Percentiles rank a stretch among this genome's conserved stretches.
Conservation (phyloP, 2,113 vertebrate genomes). For the Strix aluco region DNA sequence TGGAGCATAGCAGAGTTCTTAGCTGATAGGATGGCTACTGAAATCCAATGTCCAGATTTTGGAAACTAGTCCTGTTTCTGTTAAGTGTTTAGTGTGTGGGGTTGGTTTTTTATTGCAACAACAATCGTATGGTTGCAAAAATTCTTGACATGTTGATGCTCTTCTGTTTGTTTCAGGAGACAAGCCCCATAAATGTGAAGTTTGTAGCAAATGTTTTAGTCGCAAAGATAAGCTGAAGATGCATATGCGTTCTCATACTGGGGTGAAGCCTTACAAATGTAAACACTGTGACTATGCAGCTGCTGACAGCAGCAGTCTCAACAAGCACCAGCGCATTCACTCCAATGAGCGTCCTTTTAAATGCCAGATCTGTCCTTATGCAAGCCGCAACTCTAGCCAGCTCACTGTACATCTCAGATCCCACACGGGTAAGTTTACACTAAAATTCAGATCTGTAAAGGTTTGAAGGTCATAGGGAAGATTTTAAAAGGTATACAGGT, state of each 20-base stretch:
- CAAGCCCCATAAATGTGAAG: conserved; percentile 94
- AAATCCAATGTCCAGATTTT: background rate
- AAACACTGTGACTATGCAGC: conserved; percentile 91
- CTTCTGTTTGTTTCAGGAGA: conserved; percentile 79
- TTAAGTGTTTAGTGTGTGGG: rapidly evolving
- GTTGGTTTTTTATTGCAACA: background rate
- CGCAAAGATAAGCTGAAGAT: conserved; percentile 96
- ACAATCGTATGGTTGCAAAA: background rate
- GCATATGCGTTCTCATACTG: conserved; percentile 92
- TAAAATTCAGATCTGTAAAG: too few species aligned
- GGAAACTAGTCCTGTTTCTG: background rate
- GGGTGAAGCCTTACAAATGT: conserved; percentile 95
- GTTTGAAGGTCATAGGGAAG: background rate
- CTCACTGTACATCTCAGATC: conserved; percentile 95
- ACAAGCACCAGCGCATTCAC: conserved; percentile 95
- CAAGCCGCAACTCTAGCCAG: conserved; percentile 96
- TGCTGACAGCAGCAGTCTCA: conserved; percentile 95
- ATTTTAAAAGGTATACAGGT: rapidly evolving
- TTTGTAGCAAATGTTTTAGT: conserved; percentile 93
- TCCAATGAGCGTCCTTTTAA: conserved; percentile 94
- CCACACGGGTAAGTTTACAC: conserved; percentile 78
- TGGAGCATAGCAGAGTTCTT: background rate
- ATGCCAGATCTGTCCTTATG: conserved; percentile 96
- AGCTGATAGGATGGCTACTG: background rate
- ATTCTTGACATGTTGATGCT: background rate